Conservation (phyloP, 2,888 invertebrate species). For the Phortica okadai region DNA sequence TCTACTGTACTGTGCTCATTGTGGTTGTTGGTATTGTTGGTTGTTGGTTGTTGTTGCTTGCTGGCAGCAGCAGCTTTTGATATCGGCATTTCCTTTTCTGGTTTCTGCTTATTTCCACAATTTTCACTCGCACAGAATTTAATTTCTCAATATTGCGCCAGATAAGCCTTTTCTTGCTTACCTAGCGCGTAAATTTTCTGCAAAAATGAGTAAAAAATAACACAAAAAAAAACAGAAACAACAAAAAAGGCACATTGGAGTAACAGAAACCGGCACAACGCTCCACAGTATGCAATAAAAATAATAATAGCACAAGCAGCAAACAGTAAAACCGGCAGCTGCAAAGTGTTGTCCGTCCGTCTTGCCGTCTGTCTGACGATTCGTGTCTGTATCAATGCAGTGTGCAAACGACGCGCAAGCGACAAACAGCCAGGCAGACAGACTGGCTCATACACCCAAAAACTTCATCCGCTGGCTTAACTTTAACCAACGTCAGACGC, state of each 20-base stretch:
- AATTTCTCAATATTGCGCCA: slow-evolving; percentile 65
- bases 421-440: not conserved
- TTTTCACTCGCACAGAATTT: slow-evolving; percentile 48
- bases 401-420: slow-evolving; percentile 4
- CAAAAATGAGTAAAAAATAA: slow-evolving; percentile 35
- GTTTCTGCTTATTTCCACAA: not conserved
- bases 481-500: not conserved
- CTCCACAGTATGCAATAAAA: slow-evolving; percentile 51
- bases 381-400: slow-evolving; percentile 16
- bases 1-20: not conserved
- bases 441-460: not conserved
- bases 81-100: slow-evolving; percentile 5
- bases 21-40: slow-evolving; percentile 31
- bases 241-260: not conserved
- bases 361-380: not conserved
- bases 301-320: slow-evolving; percentile 48
- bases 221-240: slow-evolving; percentile 19
- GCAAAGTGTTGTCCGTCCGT: slow-evolving; percentile 5
- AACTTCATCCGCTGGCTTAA: not conserved
- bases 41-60: slow-evolving; percentile 32
- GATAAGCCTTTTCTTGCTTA: slow-evolving; percentile 57
- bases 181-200: not conserved
- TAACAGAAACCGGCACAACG: not conserved
- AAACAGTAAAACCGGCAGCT: slow-evolving; percentile 12
- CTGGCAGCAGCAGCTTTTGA: slow-evolving; percentile 28